A percentile compares a stretch with the other conserved stretches of the same genome.
Evolutionary conservation across 2,797 vertebrate genomes (phyloP).

Genomic region (Characodon lateralis): DNA sequence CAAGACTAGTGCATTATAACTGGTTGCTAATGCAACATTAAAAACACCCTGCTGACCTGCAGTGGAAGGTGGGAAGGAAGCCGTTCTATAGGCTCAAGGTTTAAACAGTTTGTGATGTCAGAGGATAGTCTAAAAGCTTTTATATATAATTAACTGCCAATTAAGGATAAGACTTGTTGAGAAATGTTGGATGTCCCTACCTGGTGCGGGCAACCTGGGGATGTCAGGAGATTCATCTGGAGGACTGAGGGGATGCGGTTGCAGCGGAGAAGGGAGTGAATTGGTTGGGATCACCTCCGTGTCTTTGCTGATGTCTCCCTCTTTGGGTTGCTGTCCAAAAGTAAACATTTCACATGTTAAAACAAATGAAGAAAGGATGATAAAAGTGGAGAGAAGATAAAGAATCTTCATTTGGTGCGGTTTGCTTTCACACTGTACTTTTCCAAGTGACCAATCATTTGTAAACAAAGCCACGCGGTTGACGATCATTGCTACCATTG

Average conservation of each 20-base stretch:
- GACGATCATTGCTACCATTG: too few relatives aligned
- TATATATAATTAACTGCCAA: not conserved
- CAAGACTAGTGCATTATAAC: not conserved
- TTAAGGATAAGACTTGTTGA: not conserved
- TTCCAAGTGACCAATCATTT: too few relatives aligned
- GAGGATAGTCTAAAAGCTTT: not conserved
- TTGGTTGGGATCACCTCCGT: not conserved
- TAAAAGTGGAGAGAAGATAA: not conserved
- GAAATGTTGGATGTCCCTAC: slow-evolving; percentile 47
- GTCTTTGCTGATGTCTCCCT: slow-evolving; percentile 39
- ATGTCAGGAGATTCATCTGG: slow-evolving; percentile 43
- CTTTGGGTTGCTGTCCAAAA: slow-evolving; percentile 54
- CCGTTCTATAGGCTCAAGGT: not conserved
- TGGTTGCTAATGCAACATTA: not conserved
- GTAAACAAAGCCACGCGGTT: too few relatives aligned
- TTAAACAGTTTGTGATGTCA: not conserved
- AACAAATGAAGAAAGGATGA: not conserved
- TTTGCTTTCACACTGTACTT: too few relatives aligned
- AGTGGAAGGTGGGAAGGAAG: too few relatives aligned
- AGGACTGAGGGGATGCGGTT: not conserved
- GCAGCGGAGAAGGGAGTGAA: slow-evolving; percentile 6
- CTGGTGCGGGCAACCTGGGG: slow-evolving; percentile 53
- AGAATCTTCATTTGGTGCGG: too few relatives aligned
- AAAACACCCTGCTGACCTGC: not conserved
- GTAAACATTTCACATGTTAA: not conserved